Evolutionary conservation across 2,888 invertebrate genomes (phyloP), one percentile per base, ranked within the genome.

Genomic region (Leptinotarsa peninsularis): DNA sequence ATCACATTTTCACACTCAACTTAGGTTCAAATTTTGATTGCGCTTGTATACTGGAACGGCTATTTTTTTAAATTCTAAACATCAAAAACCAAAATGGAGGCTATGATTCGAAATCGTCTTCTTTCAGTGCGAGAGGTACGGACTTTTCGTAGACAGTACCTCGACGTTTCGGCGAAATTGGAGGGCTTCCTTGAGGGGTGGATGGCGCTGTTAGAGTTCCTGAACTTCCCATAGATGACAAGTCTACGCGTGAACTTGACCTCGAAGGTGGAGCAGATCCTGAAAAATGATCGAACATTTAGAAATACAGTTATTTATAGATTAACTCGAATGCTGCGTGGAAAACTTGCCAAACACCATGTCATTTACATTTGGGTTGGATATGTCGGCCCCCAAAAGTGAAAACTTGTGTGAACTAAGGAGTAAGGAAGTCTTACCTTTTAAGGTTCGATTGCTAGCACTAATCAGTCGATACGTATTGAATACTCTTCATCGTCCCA

Each of bases 181-280:
- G 94, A 66, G 95, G 95, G 60, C 94, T 95, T 52, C 92, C 89
- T 72, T 92, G 91, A 0, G 95, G 95, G 18, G 95, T 94, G 56
- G 91, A 90, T 21, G 94, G 94, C 58, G 95, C 94, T 17, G 95
- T 94, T 68, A 93, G 91, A 15, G 92, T 92, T 33, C 92, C 89
- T 77, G 92, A 92, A 49, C 92, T 91, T 78, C 91, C 91, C 72
- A 92, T 90, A 23, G 90, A 89, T 4, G 92, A 91, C 79, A 95
- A 87, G 87, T 94, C 93, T 74, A 93, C 89, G 50, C 94, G 92
- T 49, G 95, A 95, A 56, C 92, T 91, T 56, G 93, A 93, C 83
- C 94, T 92, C 74, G 94, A 93, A 75, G 94, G 92, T 73, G 94
- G 93, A 66, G 94, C 92, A 23, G 94, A 93, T 78, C 92, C 93